Evolutionary conservation across 2,113 vertebrate species (phyloP), one percentile per base, ranked within the genome.

Genomic region (Archilochus colubris): DNA sequence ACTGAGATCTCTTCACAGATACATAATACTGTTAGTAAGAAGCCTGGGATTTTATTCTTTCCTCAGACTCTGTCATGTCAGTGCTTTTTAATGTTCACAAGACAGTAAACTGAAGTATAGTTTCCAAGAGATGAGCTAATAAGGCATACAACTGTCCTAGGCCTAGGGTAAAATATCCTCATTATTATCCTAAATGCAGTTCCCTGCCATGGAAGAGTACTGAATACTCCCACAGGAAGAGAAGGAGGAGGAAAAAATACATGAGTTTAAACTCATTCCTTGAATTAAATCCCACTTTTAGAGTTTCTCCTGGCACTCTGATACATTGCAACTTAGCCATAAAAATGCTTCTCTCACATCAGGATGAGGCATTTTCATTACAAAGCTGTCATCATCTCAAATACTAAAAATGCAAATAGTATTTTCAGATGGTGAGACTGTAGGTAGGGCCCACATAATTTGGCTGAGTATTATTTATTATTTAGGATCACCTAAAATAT

Each of bases 211-310:
- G 92, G 91, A 89, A 91, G 62, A 82, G 55, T 44, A 81, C 69
- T 33, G 12, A 54, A 64, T 89, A 89, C 76, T 96, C 80, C 95
- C 96, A 95, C 46, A 88, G 93, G 90, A 96, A 94, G 89, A 96
- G 75, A 69, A 96, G 91, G 82, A 95, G 64, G 86, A 68, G 68
- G 55, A 88, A 84, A 68, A 94, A 94, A 68, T 13, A 79, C 79
- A 91, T 85, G 81, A 69, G 78, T 95, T 95, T 62, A 93, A 94
- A 77, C 72, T 94, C 87, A 90, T 83, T 94, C 84, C 89, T 96
- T 96, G 93, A 95, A 95, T 91, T 74, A 95, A 91, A 95, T 95
- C 95, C 95, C 91, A 95, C 72, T 93, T 86, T 81, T 82, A 86
- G 91, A 93, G 64, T 36, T 90, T 90, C 96, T 95, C 90, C 94